These are phyloP conservation scores for Scaptomyza flava DNA, from an alignment of 2,888 invertebrate genomes.

Conservation along the genomic window DNA sequence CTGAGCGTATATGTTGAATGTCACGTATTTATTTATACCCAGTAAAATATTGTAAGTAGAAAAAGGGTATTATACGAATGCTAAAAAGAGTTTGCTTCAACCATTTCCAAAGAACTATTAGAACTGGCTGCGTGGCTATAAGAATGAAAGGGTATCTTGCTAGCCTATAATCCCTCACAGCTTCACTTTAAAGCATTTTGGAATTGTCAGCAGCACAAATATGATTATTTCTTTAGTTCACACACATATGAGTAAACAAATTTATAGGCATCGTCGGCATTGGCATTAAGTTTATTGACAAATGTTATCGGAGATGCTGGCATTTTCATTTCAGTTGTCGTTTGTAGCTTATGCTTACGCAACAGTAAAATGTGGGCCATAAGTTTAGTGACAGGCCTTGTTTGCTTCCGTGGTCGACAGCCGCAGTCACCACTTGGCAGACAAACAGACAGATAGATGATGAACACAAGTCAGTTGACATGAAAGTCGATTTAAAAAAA, in stretches of 20 bases:
- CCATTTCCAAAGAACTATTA: too few relatives aligned
- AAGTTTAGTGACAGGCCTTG: slow-evolving; percentile 59
- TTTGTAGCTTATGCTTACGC: slow-evolving; percentile 63
- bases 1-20: slow-evolving; percentile 17
- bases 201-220: slow-evolving; percentile 30
- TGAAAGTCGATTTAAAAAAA: slow-evolving; percentile 78
- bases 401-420: not conserved
- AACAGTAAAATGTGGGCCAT: slow-evolving; percentile 73
- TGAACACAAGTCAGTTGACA: slow-evolving; percentile 73
- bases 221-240: slow-evolving; percentile 11
- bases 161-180: not conserved
- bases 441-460: slow-evolving; percentile 58
- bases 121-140: too few relatives aligned
- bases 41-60: too few relatives aligned
- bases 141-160: not conserved
- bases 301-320: slow-evolving; percentile 72
- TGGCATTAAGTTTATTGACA: slow-evolving; percentile 77
- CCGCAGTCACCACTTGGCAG: slow-evolving; percentile 19
- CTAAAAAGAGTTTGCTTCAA: too few relatives aligned
- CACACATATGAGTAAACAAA: slow-evolving; percentile 37
- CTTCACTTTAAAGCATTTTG: not conserved
- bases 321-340: slow-evolving; percentile 72
- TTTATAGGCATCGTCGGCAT: slow-evolving; percentile 61
- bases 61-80: not conserved
- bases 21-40: slow-evolving; percentile 14